Base-by-base conservation (phyloP, 2,113 vertebrate genomes). In the Hippolais icterina region DNA sequence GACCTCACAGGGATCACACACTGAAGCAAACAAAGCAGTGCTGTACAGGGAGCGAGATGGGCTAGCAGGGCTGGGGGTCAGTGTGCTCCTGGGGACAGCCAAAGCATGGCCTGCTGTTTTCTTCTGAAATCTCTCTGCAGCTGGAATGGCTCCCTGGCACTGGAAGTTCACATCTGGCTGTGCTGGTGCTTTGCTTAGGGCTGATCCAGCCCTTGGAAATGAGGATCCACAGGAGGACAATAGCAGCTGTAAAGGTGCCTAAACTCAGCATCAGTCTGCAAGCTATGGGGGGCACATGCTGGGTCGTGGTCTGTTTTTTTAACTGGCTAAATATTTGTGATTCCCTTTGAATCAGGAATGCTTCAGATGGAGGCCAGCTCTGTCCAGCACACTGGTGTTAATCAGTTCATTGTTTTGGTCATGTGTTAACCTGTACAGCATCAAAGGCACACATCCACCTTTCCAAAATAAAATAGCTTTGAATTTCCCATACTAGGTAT, bases 21-120 rank as follows among this genome's bases (percentile, higher is more conserved):
- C 0, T 6, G 31, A 27, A 57, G 50, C 33, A 83, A 53, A 84
- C 70, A 47, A n/a, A n/a, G 1, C 31, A 54, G 25, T 24, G 47
- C 46, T 61, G 23, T 12, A 6, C 23, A 61, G 69, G 31, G 44
- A 57, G 17, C 0, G 0, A 15, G 11, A 9, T 1, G 19, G 57
- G 33, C 7, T 53, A 65, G 68, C 54, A 74, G 10, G 42, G 27
- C 49, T 35, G 47, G 63, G 63, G 37, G 28, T 64, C 69, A 8
- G 10, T 5, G n/a, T 29, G 24, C 54, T 71, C 35, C 52, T 24
- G 8, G 19, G 61, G 39, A 7, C 4, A 27, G 28, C 56, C 44
- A 35, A n/a, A 82, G 39, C 25, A 39, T 12, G 33, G 21, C 57
- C 35, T 76, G 50, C 2, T 24, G 1, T 57, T 78, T 44, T 65